phyloP scores from a whole-genome alignment of 1,140 invertebrate species.

The Drosophila nikananu region DNA sequence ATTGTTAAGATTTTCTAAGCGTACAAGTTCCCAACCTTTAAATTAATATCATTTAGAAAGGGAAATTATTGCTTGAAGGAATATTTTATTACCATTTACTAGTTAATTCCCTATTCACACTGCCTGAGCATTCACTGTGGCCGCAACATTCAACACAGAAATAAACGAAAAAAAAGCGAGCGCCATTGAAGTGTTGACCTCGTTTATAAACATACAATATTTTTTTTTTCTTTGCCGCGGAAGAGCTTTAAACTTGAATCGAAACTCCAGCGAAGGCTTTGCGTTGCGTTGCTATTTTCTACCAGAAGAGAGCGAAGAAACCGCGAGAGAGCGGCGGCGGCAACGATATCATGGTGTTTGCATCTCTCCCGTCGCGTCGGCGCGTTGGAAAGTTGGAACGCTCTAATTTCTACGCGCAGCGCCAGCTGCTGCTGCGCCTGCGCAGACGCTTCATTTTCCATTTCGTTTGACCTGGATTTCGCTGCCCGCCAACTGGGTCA shows the following conservation, averaged over 20 bases:
- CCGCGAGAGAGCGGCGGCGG: slow-evolving; percentile 9
- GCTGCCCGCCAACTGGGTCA: slow-evolving; percentile 71
- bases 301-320: slow-evolving; percentile 47
- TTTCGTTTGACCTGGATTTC: slow-evolving; percentile 84
- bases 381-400: slow-evolving; percentile 66
- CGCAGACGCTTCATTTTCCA: slow-evolving; percentile 74
- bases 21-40: not conserved
- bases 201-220: slow-evolving; percentile 69
- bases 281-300: slow-evolving; percentile 74
- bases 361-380: slow-evolving; percentile 62
- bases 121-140: not conserved
- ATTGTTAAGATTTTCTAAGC: not conserved
- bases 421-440: slow-evolving; percentile 33
- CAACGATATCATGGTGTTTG: slow-evolving; percentile 59
- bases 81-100: not conserved
- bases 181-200: slow-evolving; percentile 82
- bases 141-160: slow-evolving; percentile 22
- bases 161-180: slow-evolving; percentile 45
- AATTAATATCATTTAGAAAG: not conserved
- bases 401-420: slow-evolving; percentile 79
- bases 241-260: slow-evolving; percentile 84
- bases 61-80: too few species aligned
- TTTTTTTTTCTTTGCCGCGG: slow-evolving; percentile 60
- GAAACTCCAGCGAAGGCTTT: slow-evolving; percentile 55
- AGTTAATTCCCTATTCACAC: not conserved